Evolutionary conservation across 2,113 vertebrate species (phyloP), one percentile per base, ranked within the genome.

Genomic region (Scatophagus argus): DNA sequence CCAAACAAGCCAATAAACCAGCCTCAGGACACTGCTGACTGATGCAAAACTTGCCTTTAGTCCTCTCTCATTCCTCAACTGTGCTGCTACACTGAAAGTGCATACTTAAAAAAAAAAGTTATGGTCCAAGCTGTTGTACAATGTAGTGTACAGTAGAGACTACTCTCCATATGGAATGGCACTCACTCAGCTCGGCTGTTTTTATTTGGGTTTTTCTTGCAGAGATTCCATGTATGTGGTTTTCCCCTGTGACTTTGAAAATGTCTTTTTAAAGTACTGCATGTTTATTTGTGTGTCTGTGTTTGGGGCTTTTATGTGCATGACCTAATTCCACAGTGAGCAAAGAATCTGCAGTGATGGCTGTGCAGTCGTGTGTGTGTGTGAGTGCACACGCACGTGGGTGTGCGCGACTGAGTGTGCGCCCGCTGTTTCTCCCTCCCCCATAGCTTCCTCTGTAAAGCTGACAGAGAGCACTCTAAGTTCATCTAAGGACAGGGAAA

Each of bases 401-500:
- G 60, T 68, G 38, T 43, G 62, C 58, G 74, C 23, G 74, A 73
- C 44, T 29, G 56, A 68, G 82, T 41, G 77, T 19, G 78, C 60
- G 31, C 66, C n/a, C 69, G 13, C 36, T 46, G 43, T 39, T 54
- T 62, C 85, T 78, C 86, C 88, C 89, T 79, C 85, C 88, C 83
- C 83, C 84, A 67, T 44, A 27, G 79, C 85, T 91, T 91, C 93
- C 89, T 90, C 88, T 84, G 90, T 88, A 79, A 88, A 91, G 89
- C 82, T 65, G 92, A 94, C 93, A 91, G 93, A 94, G 94, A 94
- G 93, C 93, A 91, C 88, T 91, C 79, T 80, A 85, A 94, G 96
- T 97, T 96, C 95, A 97, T 94, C 91, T 91, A 83, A 95, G 96
- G 95, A 96, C 95, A 95, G 91, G 94, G 93, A 94, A 93, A 90